These are phyloP conservation scores for Protobothrops mucrosquamatus DNA, from an alignment of 2,113 vertebrate genomes.

Conservation along the genomic window DNA sequence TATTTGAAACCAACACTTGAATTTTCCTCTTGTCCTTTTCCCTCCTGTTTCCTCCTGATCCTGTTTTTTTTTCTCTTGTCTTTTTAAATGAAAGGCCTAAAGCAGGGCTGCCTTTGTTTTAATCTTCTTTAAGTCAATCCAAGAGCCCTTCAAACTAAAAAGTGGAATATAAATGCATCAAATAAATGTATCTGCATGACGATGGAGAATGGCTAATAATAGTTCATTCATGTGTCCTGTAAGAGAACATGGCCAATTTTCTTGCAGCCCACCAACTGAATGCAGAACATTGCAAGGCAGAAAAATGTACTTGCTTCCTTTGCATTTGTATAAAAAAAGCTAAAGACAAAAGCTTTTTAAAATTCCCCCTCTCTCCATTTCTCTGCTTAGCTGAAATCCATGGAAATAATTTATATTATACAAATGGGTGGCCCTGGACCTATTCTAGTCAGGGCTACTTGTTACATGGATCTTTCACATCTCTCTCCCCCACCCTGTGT, in stretches of 20 bases:
- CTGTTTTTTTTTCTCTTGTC: not conserved
- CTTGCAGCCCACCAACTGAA: not conserved
- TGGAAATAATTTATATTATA: not conserved
- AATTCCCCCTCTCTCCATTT: not conserved
- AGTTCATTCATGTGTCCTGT: conserved; percentile 21
- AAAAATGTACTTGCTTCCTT: not conserved
- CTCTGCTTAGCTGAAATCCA: not conserved
- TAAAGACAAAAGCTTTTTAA: not conserved
- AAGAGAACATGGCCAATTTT: not conserved
- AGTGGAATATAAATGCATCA: not conserved
- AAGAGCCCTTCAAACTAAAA: not conserved
- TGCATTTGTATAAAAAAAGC: not conserved
- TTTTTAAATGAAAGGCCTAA: not conserved
- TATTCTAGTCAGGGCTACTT: not conserved
- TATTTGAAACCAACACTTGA: not conserved
- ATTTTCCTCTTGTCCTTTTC: not conserved
- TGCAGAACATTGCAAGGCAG: not conserved
- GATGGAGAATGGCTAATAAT: not conserved
- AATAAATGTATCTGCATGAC: not conserved
- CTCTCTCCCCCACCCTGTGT: not conserved
- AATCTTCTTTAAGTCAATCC: not conserved
- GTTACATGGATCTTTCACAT: not conserved
- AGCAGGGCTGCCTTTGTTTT: not conserved
- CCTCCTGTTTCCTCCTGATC: not conserved
- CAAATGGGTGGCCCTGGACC: not conserved